These are phyloP conservation scores for Diadumene lineata DNA, from an alignment of 92 coral and sea anemone genomes.

Conservation along the genomic window DNA sequence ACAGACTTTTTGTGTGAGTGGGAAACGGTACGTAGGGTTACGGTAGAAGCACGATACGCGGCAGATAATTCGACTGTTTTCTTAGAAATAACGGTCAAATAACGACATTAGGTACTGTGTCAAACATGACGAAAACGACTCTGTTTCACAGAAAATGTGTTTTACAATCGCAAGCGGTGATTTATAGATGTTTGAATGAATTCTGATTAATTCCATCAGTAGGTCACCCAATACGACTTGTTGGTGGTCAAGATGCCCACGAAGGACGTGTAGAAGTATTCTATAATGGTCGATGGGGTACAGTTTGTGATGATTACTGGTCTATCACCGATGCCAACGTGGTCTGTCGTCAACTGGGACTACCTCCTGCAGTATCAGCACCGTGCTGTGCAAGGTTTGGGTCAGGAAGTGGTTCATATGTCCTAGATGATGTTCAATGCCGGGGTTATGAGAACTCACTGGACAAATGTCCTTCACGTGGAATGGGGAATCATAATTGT, in stretches of 20 bases:
- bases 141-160: no score
- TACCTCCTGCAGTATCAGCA: slow-evolving; percentile 31
- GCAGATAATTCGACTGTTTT: no score
- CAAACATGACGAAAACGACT: no score
- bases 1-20: no score
- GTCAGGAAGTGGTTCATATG: slow-evolving; percentile 20
- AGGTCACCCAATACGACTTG: not conserved
- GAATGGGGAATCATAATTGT: slow-evolving; percentile 24
- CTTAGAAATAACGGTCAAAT: no score
- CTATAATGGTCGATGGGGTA: slow-evolving; percentile 43
- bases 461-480: slow-evolving; percentile 10
- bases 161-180: no score
- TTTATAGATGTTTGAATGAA: no score
- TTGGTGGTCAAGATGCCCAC: not conserved
- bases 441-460: slow-evolving; percentile 26
- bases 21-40: no score
- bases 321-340: slow-evolving; percentile 30
- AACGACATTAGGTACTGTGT: no score
- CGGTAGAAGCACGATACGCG: no score
- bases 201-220: not conserved
- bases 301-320: slow-evolving; percentile 47
- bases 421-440: slow-evolving; percentile 31
- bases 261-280: slow-evolving; percentile 42
- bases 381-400: slow-evolving; percentile 41
- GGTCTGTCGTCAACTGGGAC: slow-evolving; percentile 35